These are phyloP conservation scores for Papilio aristodemus DNA, from an alignment of 1,140 invertebrate genomes.

Conservation along the genomic window DNA sequence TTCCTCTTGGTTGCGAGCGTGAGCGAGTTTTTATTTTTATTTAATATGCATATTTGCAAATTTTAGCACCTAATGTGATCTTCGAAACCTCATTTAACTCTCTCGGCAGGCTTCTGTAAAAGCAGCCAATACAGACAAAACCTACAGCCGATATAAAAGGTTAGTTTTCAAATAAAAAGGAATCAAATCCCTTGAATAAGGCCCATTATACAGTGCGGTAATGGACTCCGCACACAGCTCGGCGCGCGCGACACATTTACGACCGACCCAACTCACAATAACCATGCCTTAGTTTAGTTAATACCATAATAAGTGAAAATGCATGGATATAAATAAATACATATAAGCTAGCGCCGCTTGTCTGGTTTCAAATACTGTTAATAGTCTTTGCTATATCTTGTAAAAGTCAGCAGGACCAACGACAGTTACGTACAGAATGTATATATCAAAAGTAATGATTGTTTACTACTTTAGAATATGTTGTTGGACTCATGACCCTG, in stretches of 20 bases:
- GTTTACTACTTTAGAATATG: no score
- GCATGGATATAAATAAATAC: background rate
- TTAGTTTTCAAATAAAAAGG: constrained; percentile 38
- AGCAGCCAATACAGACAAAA: background rate
- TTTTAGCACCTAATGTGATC: no score
- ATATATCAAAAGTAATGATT: no score
- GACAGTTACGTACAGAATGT: no score
- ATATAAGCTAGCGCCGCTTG: no score
- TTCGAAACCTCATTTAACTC: background rate
- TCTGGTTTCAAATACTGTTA: no score
- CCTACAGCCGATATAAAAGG: constrained; percentile 30
- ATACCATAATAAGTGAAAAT: background rate
- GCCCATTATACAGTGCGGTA: constrained; percentile 34
- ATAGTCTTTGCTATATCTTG: no score
- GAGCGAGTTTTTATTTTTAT: no score
- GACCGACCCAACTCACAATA: constrained; percentile 24
- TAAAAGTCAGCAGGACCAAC: no score
- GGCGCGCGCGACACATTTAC: constrained; percentile 25
- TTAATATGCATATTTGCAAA: no score
- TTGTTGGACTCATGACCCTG: no score
- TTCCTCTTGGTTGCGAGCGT: no score
- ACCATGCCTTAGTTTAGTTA: background rate
- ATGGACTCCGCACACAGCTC: constrained; percentile 37
- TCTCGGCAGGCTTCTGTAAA: background rate
- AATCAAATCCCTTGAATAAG: constrained; percentile 36